Evolutionary conservation across 2,113 vertebrate species (phyloP).

Genomic region (Casuarius casuarius): DNA sequence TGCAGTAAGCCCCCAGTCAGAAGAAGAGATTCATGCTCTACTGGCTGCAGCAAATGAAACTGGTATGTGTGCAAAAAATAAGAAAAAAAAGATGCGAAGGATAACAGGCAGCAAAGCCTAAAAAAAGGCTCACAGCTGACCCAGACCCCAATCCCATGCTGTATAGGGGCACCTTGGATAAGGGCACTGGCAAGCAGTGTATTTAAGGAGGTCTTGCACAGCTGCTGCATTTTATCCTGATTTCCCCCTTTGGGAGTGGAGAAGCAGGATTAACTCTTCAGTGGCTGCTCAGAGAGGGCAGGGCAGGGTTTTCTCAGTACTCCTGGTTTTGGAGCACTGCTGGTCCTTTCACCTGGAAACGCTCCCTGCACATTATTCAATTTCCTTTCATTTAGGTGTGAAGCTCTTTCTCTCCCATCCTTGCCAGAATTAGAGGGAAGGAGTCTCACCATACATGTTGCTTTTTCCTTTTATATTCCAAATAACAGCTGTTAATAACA

Average conservation of each 20-base stretch:
- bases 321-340: neutral
- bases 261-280: neutral
- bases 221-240: neutral
- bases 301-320: fast-evolving
- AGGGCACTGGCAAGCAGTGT: neutral
- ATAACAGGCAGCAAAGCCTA: neutral
- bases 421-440: neutral
- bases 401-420: neutral
- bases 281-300: neutral
- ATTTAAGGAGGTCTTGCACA: neutral
- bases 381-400: neutral
- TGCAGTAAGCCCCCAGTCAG: neutral
- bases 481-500: neutral
- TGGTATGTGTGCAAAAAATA: neutral
- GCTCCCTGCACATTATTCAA: neutral
- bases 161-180: fast-evolving
- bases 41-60: neutral
- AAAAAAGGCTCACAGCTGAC: neutral
- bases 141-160: fast-evolving
- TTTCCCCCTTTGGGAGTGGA: neutral
- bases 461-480: neutral
- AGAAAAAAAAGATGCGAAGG: fast-evolving
- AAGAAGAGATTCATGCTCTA: neutral
- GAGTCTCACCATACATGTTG: neutral
- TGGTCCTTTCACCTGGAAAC: neutral